Conservation (phyloP, 23 tunicate genomes). For the Diplosoma virens region DNA sequence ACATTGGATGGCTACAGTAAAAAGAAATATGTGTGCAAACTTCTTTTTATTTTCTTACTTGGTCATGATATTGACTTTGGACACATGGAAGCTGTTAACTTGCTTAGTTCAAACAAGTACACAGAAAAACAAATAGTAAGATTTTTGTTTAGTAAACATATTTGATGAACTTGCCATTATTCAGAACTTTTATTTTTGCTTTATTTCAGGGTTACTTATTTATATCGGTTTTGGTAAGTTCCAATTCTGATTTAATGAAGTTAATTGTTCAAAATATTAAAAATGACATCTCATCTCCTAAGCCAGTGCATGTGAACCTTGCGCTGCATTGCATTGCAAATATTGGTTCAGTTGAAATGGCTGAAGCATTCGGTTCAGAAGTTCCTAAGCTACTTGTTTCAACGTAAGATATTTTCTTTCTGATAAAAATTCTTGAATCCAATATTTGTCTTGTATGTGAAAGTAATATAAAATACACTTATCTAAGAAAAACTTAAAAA, state of each 20-base stretch:
- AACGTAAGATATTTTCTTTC: constrained; percentile 53
- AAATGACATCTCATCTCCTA: constrained; percentile 86
- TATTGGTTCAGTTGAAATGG: constrained; percentile 94
- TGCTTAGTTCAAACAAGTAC: constrained; percentile 93
- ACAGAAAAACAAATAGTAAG: constrained; percentile 98
- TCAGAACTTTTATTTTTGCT: no score
- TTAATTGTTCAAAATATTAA: constrained; percentile 95
- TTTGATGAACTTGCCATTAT: no score
- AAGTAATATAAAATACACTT: no score
- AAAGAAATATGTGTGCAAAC: constrained; percentile 98
- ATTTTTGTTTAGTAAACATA: not conserved
- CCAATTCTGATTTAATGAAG: constrained; percentile 89
- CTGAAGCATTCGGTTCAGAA: constrained; percentile 90
- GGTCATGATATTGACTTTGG: constrained; percentile 99
- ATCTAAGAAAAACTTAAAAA: no score
- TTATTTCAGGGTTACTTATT: constrained; percentile 92
- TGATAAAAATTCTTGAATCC: no score
- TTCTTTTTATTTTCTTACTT: constrained; percentile 90
- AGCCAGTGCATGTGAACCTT: constrained; percentile 93
- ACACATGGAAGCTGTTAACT: constrained; percentile 98
- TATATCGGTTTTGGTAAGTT: constrained; percentile 89
- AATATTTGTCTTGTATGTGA: no score
- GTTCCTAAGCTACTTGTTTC: constrained; percentile 86
- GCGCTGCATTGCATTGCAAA: constrained; percentile 98
- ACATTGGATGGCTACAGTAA: constrained; percentile 99